phyloP scores from a whole-genome alignment of 37 sponge, comb jelly and placozoan species.

The Spongia lamella region DNA sequence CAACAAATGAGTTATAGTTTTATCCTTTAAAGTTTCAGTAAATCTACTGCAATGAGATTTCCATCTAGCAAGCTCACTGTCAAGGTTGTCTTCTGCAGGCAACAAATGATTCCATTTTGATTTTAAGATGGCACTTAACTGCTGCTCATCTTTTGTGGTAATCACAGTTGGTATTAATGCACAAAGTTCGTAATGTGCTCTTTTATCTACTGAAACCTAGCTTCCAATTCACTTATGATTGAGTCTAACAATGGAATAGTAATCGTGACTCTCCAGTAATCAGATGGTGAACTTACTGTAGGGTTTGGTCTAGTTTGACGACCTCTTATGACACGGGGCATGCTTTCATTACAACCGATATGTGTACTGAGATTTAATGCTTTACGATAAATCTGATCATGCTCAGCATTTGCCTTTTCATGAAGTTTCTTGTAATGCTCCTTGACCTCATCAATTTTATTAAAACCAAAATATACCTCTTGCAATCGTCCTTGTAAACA shows the following conservation, averaged over 20 bases:
- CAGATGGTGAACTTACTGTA: background rate
- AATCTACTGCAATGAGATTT: too few relatives aligned
- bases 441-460: background rate
- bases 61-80: too few relatives aligned
- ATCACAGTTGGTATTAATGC: too few relatives aligned
- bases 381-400: conserved; percentile 3
- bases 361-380: background rate
- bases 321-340: conserved; percentile 13
- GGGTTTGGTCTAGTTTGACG: conserved; percentile 11
- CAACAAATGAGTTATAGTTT: too few relatives aligned
- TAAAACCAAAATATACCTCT: conserved; percentile 13
- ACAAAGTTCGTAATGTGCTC: too few relatives aligned
- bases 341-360: conserved; percentile 12
- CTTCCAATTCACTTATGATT: too few relatives aligned
- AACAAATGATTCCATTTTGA: too few relatives aligned
- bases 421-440: background rate
- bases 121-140: too few relatives aligned
- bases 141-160: too few relatives aligned
- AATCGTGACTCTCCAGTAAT: conserved; percentile 8
- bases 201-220: too few relatives aligned
- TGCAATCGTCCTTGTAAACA: conserved; percentile 18
- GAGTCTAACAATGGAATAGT: conserved; percentile 19
- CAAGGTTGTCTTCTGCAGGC: too few relatives aligned
- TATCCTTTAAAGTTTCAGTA: too few relatives aligned
- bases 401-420: background rate